phyloP scores from a whole-genome alignment of 2,888 invertebrate species.

The Scaptomyza polygonia region DNA sequence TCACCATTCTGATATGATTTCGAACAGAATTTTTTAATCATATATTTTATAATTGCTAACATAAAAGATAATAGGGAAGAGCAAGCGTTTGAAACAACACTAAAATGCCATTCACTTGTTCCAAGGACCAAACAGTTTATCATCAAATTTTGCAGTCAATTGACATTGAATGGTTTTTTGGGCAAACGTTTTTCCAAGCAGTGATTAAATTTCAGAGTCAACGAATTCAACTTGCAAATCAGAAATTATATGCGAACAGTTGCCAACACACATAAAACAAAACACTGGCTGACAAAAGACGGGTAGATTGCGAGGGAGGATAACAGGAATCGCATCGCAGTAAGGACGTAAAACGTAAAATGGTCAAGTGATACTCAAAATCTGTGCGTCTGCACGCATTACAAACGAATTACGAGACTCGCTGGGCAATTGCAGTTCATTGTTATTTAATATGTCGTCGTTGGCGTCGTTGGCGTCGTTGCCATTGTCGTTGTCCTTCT shows the following conservation, averaged over 20 bases:
- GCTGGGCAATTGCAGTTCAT: constrained; percentile 81
- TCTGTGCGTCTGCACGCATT: constrained; percentile 80
- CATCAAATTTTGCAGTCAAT: constrained; percentile 21
- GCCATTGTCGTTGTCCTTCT: constrained; percentile 40
- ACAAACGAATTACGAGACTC: constrained; percentile 77
- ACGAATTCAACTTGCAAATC: constrained; percentile 68
- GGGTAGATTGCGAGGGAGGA: constrained; percentile 14
- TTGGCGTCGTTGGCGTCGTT: constrained; percentile 39
- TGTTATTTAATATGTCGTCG: constrained; percentile 80
- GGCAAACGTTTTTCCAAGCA: constrained; percentile 21
- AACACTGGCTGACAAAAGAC: constrained; percentile 44
- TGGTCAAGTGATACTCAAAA: constrained; percentile 66
- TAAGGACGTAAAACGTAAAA: constrained; percentile 7
- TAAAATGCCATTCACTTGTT: too few relatives aligned
- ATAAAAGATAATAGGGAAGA: constrained; percentile 16
- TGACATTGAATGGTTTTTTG: constrained; percentile 17
- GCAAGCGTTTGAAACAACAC: too few relatives aligned
- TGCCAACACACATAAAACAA: constrained; percentile 70
- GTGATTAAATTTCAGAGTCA: constrained; percentile 71
- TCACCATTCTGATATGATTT: constrained; percentile 7
- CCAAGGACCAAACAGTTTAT: background rate
- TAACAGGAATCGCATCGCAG: constrained; percentile 24
- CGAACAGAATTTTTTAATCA: constrained; percentile 26
- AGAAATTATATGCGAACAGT: constrained; percentile 69
- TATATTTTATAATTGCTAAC: constrained; percentile 19